Percentiles rank a stretch among this genome's conserved stretches.
These are phyloP conservation scores for Melinaea marsaeus DNA, from an alignment of 2,888 invertebrate species.

Conservation along the genomic window DNA sequence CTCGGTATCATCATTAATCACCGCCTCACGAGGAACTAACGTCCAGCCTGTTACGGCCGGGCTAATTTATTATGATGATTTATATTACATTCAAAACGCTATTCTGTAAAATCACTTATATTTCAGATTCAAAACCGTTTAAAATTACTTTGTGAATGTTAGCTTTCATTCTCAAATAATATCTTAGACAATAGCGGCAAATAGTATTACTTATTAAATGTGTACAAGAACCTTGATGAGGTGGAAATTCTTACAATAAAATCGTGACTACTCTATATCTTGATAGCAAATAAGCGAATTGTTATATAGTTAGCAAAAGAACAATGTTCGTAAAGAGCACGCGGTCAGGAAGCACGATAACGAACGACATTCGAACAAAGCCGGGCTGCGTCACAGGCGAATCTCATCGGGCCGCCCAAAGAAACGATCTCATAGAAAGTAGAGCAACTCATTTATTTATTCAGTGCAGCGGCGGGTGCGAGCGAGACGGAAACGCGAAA, in stretches of 20 bases:
- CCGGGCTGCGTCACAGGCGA: conserved; percentile 40
- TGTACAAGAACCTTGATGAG: conserved; percentile 45
- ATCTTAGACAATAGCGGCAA: conserved; percentile 7
- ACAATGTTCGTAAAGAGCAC: conserved; percentile 44
- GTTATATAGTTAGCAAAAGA: conserved; percentile 49
- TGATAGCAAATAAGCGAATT: conserved; percentile 43
- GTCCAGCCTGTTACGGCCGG: conserved; percentile 18
- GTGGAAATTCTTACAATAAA: conserved; percentile 36
- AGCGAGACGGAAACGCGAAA: conserved; percentile 65
- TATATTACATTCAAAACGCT: conserved; percentile 13
- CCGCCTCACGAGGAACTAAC: conserved; percentile 16
- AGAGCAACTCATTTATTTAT: conserved; percentile 77
- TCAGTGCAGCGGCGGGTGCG: conserved; percentile 69
- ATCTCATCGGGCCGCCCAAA: conserved; percentile 64
- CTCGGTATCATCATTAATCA: conserved; percentile 26
- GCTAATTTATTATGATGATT: conserved; percentile 25
- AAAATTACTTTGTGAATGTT: neutral
- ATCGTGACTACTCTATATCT: conserved; percentile 55
- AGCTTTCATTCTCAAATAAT: neutral
- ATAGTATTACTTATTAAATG: conserved; percentile 17
- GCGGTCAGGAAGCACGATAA: conserved; percentile 32
- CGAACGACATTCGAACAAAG: conserved; percentile 29
- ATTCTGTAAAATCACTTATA: conserved; percentile 5
- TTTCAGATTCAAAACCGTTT: neutral
- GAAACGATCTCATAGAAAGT: conserved; percentile 77